Evolutionary conservation across 2,113 vertebrate genomes (phyloP).

Genomic region (Oostethus manadensis): DNA sequence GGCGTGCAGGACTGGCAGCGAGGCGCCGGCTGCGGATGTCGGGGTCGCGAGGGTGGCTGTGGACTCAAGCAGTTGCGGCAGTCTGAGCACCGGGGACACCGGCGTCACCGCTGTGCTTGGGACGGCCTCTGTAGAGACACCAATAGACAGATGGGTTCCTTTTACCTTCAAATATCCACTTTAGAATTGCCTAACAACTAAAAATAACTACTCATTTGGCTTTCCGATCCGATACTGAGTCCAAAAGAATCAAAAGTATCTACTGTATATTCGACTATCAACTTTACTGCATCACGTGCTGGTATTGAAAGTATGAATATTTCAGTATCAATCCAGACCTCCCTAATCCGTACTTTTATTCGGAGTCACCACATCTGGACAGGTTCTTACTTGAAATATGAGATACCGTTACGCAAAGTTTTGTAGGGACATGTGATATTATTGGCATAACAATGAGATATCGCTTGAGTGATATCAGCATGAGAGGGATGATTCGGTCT

Average conservation of each 20-base stretch:
- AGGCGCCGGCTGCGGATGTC: slow-evolving; percentile 47
- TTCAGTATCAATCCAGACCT: background rate
- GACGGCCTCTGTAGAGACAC: background rate
- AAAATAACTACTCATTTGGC: background rate
- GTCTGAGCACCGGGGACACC: slow-evolving; percentile 58
- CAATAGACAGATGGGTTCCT: background rate
- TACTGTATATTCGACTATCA: too few species aligned
- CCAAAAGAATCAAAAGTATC: too few species aligned
- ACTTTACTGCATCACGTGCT: too few species aligned
- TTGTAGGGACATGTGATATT: too few species aligned
- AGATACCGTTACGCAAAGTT: too few species aligned
- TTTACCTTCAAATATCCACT: background rate
- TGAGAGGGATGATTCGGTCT: too few species aligned
- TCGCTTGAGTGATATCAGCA: too few species aligned
- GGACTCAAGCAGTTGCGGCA: slow-evolving; percentile 57
- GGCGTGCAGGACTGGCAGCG: slow-evolving; percentile 55
- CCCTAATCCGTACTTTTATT: background rate
- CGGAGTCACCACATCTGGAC: background rate
- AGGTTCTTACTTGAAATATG: background rate
- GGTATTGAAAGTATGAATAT: too few species aligned
- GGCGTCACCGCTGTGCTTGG: too few species aligned
- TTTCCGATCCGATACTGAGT: too few species aligned
- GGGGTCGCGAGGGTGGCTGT: slow-evolving; percentile 50
- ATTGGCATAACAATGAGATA: too few species aligned
- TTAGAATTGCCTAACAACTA: background rate